A percentile compares a stretch with the other conserved stretches of the same genome.
phyloP scores from a whole-genome alignment of 2,797 vertebrate species.

The Nyctibius grandis region DNA sequence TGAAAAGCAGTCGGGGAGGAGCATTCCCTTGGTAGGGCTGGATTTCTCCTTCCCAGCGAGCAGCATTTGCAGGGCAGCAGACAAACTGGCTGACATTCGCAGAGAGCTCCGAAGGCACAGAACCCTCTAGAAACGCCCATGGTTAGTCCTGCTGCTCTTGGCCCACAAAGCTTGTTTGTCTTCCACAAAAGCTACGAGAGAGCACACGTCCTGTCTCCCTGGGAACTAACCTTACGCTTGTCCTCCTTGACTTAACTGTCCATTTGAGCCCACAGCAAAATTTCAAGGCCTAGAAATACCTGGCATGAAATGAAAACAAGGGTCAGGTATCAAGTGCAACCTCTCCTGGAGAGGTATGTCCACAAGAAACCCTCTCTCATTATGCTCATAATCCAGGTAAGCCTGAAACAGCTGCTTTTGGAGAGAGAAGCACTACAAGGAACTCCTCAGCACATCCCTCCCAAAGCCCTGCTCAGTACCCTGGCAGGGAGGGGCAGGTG shows the following conservation, averaged over 20 bases:
- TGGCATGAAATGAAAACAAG: background rate
- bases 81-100: constrained; percentile 22
- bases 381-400: background rate
- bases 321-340: background rate
- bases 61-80: constrained; percentile 16
- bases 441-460: background rate
- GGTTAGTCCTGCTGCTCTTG: background rate
- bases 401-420: background rate
- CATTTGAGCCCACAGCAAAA: background rate
- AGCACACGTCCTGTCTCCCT: background rate
- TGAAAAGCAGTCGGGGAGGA: background rate
- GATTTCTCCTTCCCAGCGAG: background rate
- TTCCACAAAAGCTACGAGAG: background rate
- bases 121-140: background rate
- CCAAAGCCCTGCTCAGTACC: background rate
- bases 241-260: background rate
- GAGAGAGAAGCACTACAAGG: background rate
- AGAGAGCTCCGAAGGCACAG: background rate
- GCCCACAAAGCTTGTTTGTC: background rate
- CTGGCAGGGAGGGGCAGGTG: background rate
- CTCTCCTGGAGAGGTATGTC: background rate
- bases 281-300: background rate
- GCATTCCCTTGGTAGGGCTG: background rate
- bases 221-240: background rate
- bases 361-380: background rate